Evolutionary conservation across 2,113 vertebrate genomes (phyloP), one percentile per base, ranked within the genome.

Genomic region (Meles meles): DNA sequence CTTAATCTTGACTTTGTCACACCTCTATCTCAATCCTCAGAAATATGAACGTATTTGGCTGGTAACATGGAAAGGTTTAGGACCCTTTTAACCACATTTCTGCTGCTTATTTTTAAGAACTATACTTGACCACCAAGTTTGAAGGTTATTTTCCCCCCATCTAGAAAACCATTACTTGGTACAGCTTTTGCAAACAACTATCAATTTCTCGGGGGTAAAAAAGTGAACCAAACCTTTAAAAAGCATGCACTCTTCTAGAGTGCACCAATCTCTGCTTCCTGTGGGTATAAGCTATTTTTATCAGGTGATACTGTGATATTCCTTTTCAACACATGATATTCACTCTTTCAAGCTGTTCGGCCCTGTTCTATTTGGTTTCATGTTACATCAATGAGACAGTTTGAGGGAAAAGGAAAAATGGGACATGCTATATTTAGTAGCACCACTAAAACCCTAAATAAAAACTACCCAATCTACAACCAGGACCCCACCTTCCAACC

Each of bases 311-410:
- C 96, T 97, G 97, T 96, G 98, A 98, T 98, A 97, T 96, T 98
- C 95, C 95, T 96, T 98, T 97, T 96, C 96, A 97, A 97, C 97
- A 98, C 97, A 98, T 77, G 91, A 98, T 97, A 98, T 92, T 97
- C 98, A 96, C 97, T 98, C 93, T 98, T 98, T 98, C 97, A 97
- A 97, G 97, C 98, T 97, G 97, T 63, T 82, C 84, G 23, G 39
- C 21, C 92, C 97, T 98, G 97, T 98, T 98, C 97, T 97, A 93
- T 98, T 97, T 98, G 97, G 97, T 98, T 97, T 98, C 96, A 98
- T 97, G 96, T 97, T 97, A 98, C 97, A 98, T 91, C 92, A 96
- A 85, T 96, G 96, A 94, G 96, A 97, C 80, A 97, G 91, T 97
- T 72, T 84, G 88, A 96, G 77, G 87, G 86, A 83, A 74, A 95